Conservation (phyloP, 2,113 vertebrate genomes). For the Euleptes europaea region DNA sequence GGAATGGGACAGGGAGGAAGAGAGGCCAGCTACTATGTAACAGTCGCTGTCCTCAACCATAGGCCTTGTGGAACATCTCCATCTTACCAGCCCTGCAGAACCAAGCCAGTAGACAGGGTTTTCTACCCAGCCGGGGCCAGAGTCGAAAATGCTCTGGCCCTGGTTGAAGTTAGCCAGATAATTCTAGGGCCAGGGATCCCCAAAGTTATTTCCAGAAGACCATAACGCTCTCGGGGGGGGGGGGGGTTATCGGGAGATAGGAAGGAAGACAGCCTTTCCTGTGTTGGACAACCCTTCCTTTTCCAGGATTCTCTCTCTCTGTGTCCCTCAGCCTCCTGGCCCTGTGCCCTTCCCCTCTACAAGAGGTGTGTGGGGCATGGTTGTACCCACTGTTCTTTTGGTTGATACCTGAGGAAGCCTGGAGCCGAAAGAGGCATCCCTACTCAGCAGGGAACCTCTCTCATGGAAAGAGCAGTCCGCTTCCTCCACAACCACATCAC, state of each 20-base stretch:
- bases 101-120: no score
- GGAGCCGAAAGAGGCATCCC: background rate
- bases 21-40: no score
- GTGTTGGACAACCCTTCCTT: background rate
- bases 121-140: no score
- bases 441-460: background rate
- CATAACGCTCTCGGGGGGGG: no score
- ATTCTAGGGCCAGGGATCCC: no score
- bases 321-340: background rate
- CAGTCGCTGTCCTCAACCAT: no score
- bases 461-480: background rate
- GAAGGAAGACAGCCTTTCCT: background rate
- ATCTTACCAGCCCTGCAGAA: no score
- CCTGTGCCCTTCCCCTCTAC: background rate
- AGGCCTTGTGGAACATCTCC: no score
- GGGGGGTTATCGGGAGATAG: background rate
- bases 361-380: background rate
- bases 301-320: background rate
- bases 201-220: no score
- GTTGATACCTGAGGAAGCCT: background rate
- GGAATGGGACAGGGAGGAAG: no score
- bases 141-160: no score
- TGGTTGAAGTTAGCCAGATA: no score
- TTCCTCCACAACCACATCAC: conserved; percentile 8
- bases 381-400: background rate